These are phyloP conservation scores for Quadroppia sp. DNA, from an alignment of 2,888 invertebrate species.

Conservation along the genomic window DNA sequence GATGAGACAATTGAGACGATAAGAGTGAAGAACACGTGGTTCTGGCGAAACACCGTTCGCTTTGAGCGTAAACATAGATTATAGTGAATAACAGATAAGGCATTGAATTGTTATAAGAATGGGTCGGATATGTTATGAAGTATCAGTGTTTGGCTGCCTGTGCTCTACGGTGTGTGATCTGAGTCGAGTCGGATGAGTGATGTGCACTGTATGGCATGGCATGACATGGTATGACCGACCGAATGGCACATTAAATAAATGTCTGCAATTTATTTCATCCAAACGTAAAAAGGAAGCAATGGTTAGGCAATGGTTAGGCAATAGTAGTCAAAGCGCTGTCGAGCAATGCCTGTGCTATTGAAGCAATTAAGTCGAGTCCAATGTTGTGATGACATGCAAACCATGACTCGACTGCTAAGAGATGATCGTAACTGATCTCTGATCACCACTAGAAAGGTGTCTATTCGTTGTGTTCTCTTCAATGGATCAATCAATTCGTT, in stretches of 20 bases:
- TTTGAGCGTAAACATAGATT: background rate
- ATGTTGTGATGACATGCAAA: constrained; percentile 32
- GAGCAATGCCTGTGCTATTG: background rate
- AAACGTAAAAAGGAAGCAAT: constrained; percentile 34
- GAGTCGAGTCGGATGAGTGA: constrained; percentile 22
- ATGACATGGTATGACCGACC: too few species aligned
- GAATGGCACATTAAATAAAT: constrained; percentile 36
- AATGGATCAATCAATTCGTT: background rate
- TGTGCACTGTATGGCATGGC: constrained; percentile 30
- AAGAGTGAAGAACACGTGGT: background rate
- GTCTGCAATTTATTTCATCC: constrained; percentile 17
- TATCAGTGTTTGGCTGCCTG: background rate
- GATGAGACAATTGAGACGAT: background rate
- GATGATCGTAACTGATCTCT: background rate
- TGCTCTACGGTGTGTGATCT: background rate
- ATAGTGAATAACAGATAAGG: constrained; percentile 32
- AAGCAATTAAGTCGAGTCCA: constrained; percentile 18
- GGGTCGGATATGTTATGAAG: background rate
- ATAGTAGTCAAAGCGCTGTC: background rate
- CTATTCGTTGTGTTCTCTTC: constrained; percentile 14
- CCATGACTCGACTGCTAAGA: constrained; percentile 5
- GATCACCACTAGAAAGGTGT: background rate
- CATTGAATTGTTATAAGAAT: background rate
- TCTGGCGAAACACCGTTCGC: background rate
- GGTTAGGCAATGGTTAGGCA: constrained; percentile 8